phyloP scores from a whole-genome alignment of 2,888 invertebrate genomes.

The Sympetrum striolatum region DNA sequence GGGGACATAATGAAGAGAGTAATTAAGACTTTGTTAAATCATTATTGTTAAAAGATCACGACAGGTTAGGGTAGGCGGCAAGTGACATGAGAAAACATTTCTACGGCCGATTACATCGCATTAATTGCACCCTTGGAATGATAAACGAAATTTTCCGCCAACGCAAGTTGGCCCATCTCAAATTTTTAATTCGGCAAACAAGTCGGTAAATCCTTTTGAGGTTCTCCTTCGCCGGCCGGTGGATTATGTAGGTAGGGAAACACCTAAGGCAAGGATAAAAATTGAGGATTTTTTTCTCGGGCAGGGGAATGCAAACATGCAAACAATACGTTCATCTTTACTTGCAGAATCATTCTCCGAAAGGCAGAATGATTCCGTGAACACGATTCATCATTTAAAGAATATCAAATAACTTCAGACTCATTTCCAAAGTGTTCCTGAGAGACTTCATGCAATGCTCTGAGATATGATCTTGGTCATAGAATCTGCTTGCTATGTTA shows the following conservation, averaged over 20 bases:
- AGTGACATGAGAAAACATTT: background rate
- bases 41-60: background rate
- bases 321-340: background rate
- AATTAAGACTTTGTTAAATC: background rate
- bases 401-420: conserved; percentile 1
- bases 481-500: background rate
- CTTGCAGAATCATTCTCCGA: background rate
- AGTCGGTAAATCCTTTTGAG: conserved; percentile 9
- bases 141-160: background rate
- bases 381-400: conserved; percentile 7
- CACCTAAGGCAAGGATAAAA: background rate
- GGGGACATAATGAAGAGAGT: too few relatives aligned
- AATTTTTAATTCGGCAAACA: conserved; percentile 2
- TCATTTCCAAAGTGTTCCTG: background rate
- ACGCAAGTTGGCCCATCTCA: background rate
- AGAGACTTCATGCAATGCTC: background rate
- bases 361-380: background rate
- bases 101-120: background rate
- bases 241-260: background rate
- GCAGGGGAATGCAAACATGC: conserved; percentile 11
- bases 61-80: background rate
- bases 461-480: background rate
- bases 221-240: background rate
- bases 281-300: background rate
- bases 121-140: background rate